Evolutionary conservation across 1,140 invertebrate species (phyloP), one percentile per base, ranked within the genome.

Genomic region (Ceratina australensis): DNA sequence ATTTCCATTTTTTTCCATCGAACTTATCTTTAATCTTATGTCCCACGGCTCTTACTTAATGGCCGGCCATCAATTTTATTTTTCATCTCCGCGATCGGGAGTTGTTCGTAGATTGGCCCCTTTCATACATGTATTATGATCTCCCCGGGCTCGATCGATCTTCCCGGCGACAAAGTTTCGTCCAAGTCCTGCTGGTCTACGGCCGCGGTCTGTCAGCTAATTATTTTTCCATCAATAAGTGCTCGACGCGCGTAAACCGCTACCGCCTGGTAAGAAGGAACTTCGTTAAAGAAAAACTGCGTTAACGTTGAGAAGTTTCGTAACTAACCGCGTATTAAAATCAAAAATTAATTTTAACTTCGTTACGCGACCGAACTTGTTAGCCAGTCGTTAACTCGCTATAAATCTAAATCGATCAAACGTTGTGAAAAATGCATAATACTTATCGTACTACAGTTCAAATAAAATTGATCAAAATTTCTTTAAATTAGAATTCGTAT

Each of bases 251-350:
- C 8, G 4, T 16, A 15, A 26, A 13, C 49, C 22, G 18, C 15
- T 22, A 7, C 15, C 3, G 59, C 8, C 33, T 1, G 5, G 33
- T 42, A 10, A 42, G 33, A 49, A 26, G 52, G 57, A 76, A 76
- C 42, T 76, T 76, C 65, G n/a, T 69, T 69, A 69, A 33, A 52
- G 15, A 60, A 69, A 76, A 69, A 50, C 33, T 15, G 24, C 15
- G 8, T 76, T 76, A 69, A 22, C 56, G 47, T 42, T 42, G 22
- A 1, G n/a, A 59, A 61, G 56, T 69, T 69, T 18, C 47, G 5
- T 50, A 47, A 47, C 28, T 68, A 50, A 50, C 65, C 18, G 24
- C n/a, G 12, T 22, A 24, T 22, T 33, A 68, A 59, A 15, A 12
- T 18, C 24, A 15, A 12, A 33, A 69, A 68, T 68, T 66, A 50